Conservation (phyloP, 2,797 vertebrate genomes). For the Anomalospiza imberbis region DNA sequence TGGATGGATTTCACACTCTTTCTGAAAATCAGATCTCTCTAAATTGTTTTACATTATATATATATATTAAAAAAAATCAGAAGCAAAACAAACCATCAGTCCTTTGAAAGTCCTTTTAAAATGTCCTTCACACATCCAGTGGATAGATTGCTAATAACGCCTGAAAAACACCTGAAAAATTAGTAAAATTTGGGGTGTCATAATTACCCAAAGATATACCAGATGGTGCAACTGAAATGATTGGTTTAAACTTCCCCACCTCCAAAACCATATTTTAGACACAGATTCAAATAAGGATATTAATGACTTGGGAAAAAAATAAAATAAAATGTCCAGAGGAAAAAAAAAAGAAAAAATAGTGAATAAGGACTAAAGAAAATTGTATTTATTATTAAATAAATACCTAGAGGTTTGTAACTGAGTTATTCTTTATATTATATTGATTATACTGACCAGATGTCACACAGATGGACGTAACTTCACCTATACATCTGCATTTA, state of each 20-base stretch:
- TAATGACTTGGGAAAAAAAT: background rate
- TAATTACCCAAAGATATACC: background rate
- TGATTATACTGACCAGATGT: background rate
- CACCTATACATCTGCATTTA: background rate
- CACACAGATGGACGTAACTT: background rate
- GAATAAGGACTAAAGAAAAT: background rate
- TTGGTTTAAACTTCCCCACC: background rate
- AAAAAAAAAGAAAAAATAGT: background rate
- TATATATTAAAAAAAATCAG: background rate
- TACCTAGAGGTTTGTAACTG: background rate
- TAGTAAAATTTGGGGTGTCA: background rate
- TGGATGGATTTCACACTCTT: background rate
- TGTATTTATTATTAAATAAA: background rate
- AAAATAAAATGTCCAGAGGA: background rate
- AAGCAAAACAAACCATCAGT: background rate
- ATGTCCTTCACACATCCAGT: background rate
- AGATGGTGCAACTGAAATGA: background rate
- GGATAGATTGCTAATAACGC: background rate
- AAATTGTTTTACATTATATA: background rate
- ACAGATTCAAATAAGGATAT: fast-evolving
- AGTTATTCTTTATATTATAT: background rate
- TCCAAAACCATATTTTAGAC: background rate
- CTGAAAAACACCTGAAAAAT: background rate
- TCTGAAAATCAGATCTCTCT: background rate
- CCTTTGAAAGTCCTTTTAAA: background rate